Base-by-base conservation (phyloP, 2,113 vertebrate species). In the Penelope pileata region DNA sequence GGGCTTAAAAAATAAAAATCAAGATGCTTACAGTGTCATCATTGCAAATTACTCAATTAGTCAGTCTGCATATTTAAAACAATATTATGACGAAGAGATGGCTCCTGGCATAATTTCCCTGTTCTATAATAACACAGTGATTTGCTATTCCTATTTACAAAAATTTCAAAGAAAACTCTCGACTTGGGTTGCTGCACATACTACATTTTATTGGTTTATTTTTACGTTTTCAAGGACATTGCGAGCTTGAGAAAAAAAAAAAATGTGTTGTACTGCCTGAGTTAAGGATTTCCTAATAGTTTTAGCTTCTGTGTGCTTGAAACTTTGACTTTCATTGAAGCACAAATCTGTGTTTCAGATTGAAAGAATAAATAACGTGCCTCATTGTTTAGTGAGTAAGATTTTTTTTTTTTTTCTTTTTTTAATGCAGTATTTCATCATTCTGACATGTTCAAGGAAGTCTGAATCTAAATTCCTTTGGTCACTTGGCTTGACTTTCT, bases 381-480 rank as follows among this genome's bases (percentile, higher is more conserved):
- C 10, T 68, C 24, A 77, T 60, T 40, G 7, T 64, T 82, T 78
- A 43, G 10, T 47, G 32, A 77, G 34, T 50, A 75, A 79, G 47
- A 34, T 66, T 70, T 60, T 54, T 30, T 54, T 30, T 67, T 72
- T 60, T 54, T 30, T 54, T 30, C 63, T 72, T 60, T 81, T 36
- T 93, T 85, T 78, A 74, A 48, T 64, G 22, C 48, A 60, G 12
- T 88, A 2, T 90, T 95, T 86, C 88, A 50, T 86, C 73, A 69
- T 84, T 24, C 43, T 78, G 45, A n/a, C 21, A 34, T 75, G 15
- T 86, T 83, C 56, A 60, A 38, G 54, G 63, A 91, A 86, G 51
- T 81, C 51, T 47, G 77, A 76, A 73, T 89, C 73, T 82, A 62
- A 90, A 96, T 96, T 94, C 77, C 50, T 86, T 82, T 90, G 87